A percentile compares a stretch with the other conserved stretches of the same genome.
phyloP scores from a whole-genome alignment of 2,888 invertebrate genomes.

The Calliphora vomitoria region DNA sequence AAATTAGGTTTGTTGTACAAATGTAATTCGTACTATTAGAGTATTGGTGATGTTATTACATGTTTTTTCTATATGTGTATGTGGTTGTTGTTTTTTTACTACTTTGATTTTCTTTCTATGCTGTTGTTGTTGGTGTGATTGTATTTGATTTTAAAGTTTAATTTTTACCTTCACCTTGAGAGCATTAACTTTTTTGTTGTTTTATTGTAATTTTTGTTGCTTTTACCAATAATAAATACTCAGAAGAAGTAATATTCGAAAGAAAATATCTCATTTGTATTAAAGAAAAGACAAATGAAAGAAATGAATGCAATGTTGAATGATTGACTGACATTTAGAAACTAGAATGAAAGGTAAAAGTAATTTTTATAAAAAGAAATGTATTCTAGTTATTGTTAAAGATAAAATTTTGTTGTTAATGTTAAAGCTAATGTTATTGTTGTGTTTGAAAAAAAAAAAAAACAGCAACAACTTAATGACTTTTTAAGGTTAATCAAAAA shows the following conservation, averaged over 20 bases:
- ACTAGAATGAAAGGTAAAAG: conserved; percentile 60
- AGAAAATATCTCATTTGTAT: neutral
- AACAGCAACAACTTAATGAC: neutral
- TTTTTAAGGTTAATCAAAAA: neutral
- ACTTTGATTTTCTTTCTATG: neutral
- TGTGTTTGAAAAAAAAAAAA: no score
- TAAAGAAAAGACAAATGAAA: neutral
- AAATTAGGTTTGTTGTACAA: conserved; percentile 59
- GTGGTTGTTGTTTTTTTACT: neutral
- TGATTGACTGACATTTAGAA: conserved; percentile 47
- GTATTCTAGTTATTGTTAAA: no score
- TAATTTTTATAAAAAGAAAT: neutral
- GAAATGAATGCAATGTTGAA: neutral
- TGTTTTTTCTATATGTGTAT: conserved; percentile 6
- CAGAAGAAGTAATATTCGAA: neutral
- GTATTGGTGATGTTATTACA: neutral
- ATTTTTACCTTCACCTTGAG: conserved; percentile 71
- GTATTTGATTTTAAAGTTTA: conserved; percentile 29
- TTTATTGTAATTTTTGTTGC: neutral
- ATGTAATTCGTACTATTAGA: conserved; percentile 37
- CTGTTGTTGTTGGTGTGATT: conserved; percentile 7
- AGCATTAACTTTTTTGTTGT: conserved; percentile 24
- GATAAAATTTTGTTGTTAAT: no score
- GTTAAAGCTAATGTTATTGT: no score
- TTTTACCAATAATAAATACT: neutral